phyloP scores from a whole-genome alignment of 2,888 invertebrate genomes.

The Trissolcus brochymenae region DNA sequence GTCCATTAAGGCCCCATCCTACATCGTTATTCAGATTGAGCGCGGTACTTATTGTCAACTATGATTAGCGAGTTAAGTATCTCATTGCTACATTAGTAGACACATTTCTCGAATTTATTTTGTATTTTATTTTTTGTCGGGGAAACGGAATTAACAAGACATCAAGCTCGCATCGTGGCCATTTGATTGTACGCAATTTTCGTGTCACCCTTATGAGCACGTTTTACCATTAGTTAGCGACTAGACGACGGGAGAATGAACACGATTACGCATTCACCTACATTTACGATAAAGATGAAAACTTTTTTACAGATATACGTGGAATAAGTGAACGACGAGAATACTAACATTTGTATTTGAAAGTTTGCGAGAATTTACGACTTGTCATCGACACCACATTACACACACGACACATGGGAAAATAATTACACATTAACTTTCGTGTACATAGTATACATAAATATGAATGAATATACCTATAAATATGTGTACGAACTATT shows the following conservation, averaged over 20 bases:
- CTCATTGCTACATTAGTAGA: constrained; percentile 48
- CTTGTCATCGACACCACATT: constrained; percentile 12
- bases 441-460: constrained; percentile 61
- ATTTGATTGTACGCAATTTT: neutral
- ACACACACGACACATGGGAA: constrained; percentile 6
- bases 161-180: too few species aligned
- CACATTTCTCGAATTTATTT: constrained; percentile 23
- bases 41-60: constrained; percentile 58
- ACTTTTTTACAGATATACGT: constrained; percentile 39
- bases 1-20: constrained; percentile 70
- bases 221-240: constrained; percentile 47
- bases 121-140: neutral
- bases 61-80: constrained; percentile 53
- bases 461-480: constrained; percentile 12
- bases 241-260: constrained; percentile 31
- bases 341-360: constrained; percentile 43
- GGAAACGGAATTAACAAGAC: too few species aligned
- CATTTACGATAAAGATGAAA: constrained; percentile 22
- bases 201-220: constrained; percentile 41
- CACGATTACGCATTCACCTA: constrained; percentile 11
- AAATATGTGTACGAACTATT: constrained; percentile 23
- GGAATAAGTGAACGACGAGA: constrained; percentile 2
- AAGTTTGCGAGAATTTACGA: constrained; percentile 29
- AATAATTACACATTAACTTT: constrained; percentile 49
- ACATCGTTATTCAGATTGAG: constrained; percentile 59